These are phyloP conservation scores for Phycodurus eques DNA, from an alignment of 2,113 vertebrate species.

Conservation along the genomic window DNA sequence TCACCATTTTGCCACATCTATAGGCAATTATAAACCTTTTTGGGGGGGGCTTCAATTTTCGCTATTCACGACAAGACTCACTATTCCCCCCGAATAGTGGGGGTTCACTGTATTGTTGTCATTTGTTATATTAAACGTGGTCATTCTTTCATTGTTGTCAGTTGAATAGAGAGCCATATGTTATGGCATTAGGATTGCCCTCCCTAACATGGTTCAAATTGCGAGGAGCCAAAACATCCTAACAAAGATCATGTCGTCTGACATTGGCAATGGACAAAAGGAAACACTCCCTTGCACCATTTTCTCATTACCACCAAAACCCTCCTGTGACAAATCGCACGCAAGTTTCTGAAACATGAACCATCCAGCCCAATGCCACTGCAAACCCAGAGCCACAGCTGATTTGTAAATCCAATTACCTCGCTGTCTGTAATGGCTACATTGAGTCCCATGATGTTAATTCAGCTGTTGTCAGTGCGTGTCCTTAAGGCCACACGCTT, in stretches of 20 bases:
- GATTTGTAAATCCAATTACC: slow-evolving; percentile 81
- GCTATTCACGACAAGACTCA: neutral
- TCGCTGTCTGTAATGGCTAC: slow-evolving; percentile 70
- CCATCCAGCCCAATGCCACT: slow-evolving; percentile 64
- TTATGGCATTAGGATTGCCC: neutral
- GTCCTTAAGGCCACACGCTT: slow-evolving; percentile 52
- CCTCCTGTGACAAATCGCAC: slow-evolving; percentile 53
- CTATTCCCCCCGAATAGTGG: neutral
- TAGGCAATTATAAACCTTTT: no score
- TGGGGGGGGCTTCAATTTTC: no score
- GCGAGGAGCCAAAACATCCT: neutral
- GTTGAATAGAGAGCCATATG: neutral
- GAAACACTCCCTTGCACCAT: slow-evolving; percentile 24
- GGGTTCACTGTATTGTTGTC: neutral
- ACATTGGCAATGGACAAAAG: neutral
- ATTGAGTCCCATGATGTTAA: slow-evolving; percentile 72
- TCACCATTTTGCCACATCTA: neutral
- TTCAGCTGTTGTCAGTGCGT: slow-evolving; percentile 69
- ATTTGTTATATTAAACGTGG: neutral
- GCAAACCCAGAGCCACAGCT: slow-evolving; percentile 70
- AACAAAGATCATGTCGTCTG: neutral
- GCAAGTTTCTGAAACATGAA: slow-evolving; percentile 66
- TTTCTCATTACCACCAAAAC: slow-evolving; percentile 42
- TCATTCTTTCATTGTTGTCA: neutral
- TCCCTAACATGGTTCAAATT: neutral